Conservation (phyloP, 2,113 vertebrate genomes). For the Thamnaconus septentrionalis region DNA sequence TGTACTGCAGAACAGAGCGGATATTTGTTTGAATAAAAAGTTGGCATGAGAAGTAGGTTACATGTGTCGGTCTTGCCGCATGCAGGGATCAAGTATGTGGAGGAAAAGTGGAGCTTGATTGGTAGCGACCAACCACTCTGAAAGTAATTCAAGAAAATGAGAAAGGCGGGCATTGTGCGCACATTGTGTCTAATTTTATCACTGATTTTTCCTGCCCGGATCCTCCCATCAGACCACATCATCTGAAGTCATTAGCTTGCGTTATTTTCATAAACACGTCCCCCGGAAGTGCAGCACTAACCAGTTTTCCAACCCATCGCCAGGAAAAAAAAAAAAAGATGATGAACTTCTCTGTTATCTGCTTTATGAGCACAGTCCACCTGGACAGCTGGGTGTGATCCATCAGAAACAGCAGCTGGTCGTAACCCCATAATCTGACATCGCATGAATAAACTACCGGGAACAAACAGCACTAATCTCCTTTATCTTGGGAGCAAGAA, state of each 20-base stretch:
- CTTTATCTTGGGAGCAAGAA: conserved; percentile 49
- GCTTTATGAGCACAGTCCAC: conserved; percentile 59
- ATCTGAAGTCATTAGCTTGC: conserved; percentile 7
- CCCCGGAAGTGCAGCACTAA: background rate
- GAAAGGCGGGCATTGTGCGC: conserved; percentile 1
- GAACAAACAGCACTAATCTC: conserved; percentile 53
- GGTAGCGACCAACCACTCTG: conserved; percentile 45
- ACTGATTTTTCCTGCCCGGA: background rate
- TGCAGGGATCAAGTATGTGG: conserved; percentile 51
- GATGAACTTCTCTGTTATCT: conserved; percentile 52
- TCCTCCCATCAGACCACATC: too few relatives aligned
- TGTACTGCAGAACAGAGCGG: conserved; percentile 26
- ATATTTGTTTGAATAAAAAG: conserved; percentile 56
- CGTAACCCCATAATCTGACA: conserved; percentile 51
- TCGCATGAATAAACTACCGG: conserved; percentile 46
- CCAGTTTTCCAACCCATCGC: conserved; percentile 18
- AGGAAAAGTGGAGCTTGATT: conserved; percentile 60
- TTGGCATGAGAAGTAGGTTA: conserved; percentile 43
- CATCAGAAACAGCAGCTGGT: conserved; percentile 57
- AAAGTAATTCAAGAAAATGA: conserved; percentile 55
- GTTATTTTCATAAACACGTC: conserved; percentile 15
- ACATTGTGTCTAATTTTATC: background rate
- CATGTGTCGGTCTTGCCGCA: conserved; percentile 61
- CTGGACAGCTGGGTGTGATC: conserved; percentile 51
- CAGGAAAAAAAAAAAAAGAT: conserved; percentile 35